Evolutionary conservation across 2,113 vertebrate genomes (phyloP).

Genomic region (Podilymbus podiceps): DNA sequence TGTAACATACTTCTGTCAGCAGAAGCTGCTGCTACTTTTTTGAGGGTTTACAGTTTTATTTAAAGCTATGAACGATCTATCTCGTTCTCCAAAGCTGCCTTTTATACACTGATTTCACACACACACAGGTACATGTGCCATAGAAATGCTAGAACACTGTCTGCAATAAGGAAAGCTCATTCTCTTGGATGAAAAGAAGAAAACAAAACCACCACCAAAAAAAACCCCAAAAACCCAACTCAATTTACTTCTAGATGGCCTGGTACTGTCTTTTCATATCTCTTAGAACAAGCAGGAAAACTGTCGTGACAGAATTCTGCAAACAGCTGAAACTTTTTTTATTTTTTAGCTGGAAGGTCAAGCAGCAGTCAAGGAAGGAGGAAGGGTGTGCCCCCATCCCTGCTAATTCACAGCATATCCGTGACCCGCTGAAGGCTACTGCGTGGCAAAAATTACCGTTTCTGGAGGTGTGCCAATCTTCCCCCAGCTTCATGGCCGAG

Average conservation of each 20-base stretch:
- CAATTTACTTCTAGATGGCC: conserved; percentile 28
- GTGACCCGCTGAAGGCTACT: neutral
- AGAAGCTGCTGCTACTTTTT: neutral
- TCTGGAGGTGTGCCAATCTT: neutral
- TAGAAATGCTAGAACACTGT: neutral
- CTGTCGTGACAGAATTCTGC: neutral
- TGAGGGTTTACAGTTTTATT: neutral
- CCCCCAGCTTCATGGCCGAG: neutral
- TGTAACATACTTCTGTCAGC: neutral
- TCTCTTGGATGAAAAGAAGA: neutral
- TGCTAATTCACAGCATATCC: neutral
- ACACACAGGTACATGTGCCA: neutral
- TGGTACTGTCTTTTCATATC: conserved; percentile 42
- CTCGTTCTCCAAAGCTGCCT: neutral
- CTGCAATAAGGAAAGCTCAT: neutral
- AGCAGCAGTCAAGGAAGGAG: neutral
- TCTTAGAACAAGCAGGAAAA: neutral
- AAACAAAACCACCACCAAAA: neutral
- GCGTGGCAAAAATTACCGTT: neutral
- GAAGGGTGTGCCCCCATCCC: neutral
- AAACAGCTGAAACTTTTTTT: neutral
- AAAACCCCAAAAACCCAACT: neutral
- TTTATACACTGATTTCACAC: neutral
- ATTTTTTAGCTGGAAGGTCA: neutral
- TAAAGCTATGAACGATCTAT: neutral